These are phyloP conservation scores for Paraescarpia echinospica DNA, from an alignment of 1,140 invertebrate species.

Conservation along the genomic window DNA sequence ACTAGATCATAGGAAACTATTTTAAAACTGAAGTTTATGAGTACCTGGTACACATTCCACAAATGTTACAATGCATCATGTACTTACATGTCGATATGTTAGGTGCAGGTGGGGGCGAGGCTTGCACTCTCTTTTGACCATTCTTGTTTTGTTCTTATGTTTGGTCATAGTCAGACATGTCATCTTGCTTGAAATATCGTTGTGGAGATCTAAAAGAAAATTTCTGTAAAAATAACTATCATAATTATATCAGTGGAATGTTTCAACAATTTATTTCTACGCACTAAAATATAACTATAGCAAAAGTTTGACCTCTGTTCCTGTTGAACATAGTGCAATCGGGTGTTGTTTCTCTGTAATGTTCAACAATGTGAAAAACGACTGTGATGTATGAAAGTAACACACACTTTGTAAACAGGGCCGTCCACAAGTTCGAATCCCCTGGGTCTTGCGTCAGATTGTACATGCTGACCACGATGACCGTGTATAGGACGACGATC, in stretches of 20 bases:
- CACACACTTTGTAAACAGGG: conserved; percentile 12
- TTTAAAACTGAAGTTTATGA: no score
- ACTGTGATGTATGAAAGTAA: conserved; percentile 15
- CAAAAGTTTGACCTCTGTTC: no score
- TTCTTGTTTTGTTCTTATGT: background rate
- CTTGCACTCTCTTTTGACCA: background rate
- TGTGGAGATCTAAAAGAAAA: conserved; percentile 8
- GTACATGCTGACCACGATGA: no score
- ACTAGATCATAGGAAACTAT: no score
- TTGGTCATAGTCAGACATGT: background rate
- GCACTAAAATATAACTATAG: no score
- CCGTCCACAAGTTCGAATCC: no score
- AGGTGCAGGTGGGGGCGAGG: conserved; percentile 7
- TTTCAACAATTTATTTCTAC: no score
- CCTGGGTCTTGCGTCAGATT: no score
- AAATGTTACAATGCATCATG: background rate
- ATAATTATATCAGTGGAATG: no score
- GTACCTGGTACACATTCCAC: background rate
- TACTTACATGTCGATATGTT: conserved; percentile 16
- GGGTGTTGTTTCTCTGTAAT: no score
- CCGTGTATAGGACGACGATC: no score
- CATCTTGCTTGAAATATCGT: conserved; percentile 7
- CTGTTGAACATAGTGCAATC: no score
- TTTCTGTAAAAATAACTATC: background rate
- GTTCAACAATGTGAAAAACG: background rate